phyloP scores from a whole-genome alignment of 2,113 vertebrate genomes.

The Misgurnus mizolepis region DNA sequence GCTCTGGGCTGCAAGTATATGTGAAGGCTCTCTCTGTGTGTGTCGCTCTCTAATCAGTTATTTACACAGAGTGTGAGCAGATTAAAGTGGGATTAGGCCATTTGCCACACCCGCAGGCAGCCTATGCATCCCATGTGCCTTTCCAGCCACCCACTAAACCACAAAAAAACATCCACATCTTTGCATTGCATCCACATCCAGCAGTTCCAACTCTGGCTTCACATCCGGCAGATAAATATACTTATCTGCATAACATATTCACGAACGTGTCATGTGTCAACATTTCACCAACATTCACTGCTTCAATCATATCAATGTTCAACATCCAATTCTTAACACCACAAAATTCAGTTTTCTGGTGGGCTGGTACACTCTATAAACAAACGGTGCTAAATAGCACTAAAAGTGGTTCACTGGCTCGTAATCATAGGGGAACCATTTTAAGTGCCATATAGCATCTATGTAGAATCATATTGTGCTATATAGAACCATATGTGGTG shows the following conservation, averaged over 20 bases:
- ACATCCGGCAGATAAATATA: constrained; percentile 27
- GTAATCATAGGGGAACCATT: too few relatives aligned
- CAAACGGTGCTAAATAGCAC: too few relatives aligned
- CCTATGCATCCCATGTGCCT: constrained; percentile 29
- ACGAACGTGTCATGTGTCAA: constrained; percentile 2
- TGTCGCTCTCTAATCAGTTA: constrained; percentile 39
- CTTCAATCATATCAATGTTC: constrained; percentile 23
- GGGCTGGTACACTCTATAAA: not conserved
- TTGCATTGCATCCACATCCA: constrained; percentile 5
- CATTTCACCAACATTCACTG: not conserved
- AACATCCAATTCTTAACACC: constrained; percentile 11
- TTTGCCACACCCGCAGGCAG: constrained; percentile 45
- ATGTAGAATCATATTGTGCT: too few relatives aligned
- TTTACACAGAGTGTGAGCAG: constrained; percentile 48
- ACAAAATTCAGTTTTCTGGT: not conserved
- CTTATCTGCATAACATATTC: constrained; percentile 20
- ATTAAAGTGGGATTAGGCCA: constrained; percentile 57
- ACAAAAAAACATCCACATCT: not conserved
- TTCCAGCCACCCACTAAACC: constrained; percentile 12
- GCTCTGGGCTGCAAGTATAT: constrained; percentile 33
- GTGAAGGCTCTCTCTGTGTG: constrained; percentile 26
- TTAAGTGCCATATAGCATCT: too few relatives aligned
- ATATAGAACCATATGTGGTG: too few relatives aligned
- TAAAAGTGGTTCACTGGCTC: too few relatives aligned
- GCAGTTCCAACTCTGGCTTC: constrained; percentile 15